Evolutionary conservation across 2,797 vertebrate genomes (phyloP).

Genomic region (Oophaga sylvatica): DNA sequence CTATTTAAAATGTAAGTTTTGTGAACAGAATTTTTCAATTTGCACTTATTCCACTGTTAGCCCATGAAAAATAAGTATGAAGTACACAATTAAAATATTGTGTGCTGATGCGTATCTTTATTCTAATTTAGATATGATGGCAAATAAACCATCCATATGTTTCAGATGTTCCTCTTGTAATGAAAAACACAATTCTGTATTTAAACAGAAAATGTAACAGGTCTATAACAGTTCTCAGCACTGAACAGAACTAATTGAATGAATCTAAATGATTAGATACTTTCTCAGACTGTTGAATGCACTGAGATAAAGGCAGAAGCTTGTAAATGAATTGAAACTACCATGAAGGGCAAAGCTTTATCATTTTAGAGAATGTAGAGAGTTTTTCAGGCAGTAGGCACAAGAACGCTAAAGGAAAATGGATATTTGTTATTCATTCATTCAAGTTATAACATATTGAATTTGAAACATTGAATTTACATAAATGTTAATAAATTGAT

Average conservation of each 20-base stretch:
- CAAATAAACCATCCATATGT: neutral
- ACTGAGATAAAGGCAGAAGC: conserved; percentile 25
- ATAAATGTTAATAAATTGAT: too few relatives aligned
- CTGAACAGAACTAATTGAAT: conserved; percentile 39
- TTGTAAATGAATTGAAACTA: conserved; percentile 29
- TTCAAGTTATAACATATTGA: too few relatives aligned
- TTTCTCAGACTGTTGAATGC: conserved; percentile 12
- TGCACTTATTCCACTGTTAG: neutral
- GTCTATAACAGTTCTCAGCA: neutral
- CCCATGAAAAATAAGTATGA: neutral
- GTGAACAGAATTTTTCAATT: neutral
- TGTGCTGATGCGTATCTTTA: neutral
- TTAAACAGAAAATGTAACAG: neutral
- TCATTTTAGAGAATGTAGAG: neutral
- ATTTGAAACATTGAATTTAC: too few relatives aligned
- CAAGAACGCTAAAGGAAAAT: neutral
- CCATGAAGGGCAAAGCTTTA: conserved; percentile 16
- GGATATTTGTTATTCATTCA: neutral
- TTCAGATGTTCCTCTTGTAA: neutral
- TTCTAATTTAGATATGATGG: neutral
- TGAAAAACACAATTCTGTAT: neutral
- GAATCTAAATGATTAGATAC: conserved; percentile 30
- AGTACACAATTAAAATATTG: neutral
- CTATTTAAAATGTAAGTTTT: neutral
- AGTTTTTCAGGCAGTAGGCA: neutral